These are phyloP conservation scores for Branchellion lobata DNA, from an alignment of 2,888 invertebrate genomes.

Conservation along the genomic window DNA sequence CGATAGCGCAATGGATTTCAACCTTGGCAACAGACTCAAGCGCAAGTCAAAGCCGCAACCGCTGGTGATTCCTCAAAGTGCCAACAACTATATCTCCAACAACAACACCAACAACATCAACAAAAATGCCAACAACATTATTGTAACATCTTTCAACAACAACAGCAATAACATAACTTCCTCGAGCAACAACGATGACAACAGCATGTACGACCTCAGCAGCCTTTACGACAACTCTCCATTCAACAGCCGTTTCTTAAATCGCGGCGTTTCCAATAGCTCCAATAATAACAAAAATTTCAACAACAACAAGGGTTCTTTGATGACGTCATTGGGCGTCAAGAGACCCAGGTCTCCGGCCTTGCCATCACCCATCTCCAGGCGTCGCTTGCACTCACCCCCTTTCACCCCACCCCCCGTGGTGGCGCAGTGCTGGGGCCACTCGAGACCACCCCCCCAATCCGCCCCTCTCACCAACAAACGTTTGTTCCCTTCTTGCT, in stretches of 20 bases:
- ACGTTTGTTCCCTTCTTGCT: not conserved
- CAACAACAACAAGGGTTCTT: too few relatives aligned
- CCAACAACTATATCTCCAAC: slow-evolving; percentile 30
- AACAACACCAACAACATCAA: not conserved
- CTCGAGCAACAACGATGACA: not conserved
- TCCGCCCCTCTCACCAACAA: slow-evolving; percentile 7
- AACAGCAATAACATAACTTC: too few relatives aligned
- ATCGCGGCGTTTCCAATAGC: not conserved
- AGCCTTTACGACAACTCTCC: not conserved
- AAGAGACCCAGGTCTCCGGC: not conserved
- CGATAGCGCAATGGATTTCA: not conserved
- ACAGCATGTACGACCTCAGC: not conserved
- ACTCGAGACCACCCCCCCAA: not conserved
- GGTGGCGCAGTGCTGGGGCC: not conserved
- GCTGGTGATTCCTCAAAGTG: slow-evolving; percentile 31
- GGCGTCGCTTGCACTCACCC: slow-evolving; percentile 1
- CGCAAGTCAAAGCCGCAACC: slow-evolving; percentile 34
- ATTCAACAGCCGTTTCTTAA: not conserved
- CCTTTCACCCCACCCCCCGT: not conserved
- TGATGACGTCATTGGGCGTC: too few relatives aligned
- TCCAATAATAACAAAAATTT: not conserved
- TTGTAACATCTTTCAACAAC: too few relatives aligned
- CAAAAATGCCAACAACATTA: not conserved
- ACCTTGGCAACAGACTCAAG: slow-evolving; percentile 1
- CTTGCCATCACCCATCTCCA: not conserved